Conservation (phyloP, 2,797 vertebrate genomes). For the Tachyglossus aculeatus region DNA sequence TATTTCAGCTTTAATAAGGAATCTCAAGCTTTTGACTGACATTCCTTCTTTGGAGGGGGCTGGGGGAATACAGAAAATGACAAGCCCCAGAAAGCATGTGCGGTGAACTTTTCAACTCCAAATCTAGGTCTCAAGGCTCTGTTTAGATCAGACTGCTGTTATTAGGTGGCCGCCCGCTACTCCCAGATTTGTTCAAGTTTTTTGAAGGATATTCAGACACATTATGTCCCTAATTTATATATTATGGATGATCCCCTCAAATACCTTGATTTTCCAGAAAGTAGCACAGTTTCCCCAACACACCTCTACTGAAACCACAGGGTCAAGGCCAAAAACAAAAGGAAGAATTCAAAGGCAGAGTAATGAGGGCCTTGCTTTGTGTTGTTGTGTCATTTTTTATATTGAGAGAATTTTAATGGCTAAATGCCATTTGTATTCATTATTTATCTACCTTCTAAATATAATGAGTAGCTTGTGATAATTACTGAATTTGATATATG, state of each 20-base stretch:
- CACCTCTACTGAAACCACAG: too few relatives aligned
- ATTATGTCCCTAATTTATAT: neutral
- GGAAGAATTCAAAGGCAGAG: neutral
- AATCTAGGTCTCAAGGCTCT: slow-evolving; percentile 28
- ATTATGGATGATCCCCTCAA: slow-evolving; percentile 12
- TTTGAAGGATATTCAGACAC: slow-evolving; percentile 5
- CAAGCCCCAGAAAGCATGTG: slow-evolving; percentile 16
- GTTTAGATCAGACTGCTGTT: slow-evolving; percentile 49
- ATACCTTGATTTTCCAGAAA: neutral
- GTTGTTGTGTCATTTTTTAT: neutral
- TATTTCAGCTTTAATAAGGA: slow-evolving; percentile 56
- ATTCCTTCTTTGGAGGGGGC: neutral
- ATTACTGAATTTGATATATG: neutral
- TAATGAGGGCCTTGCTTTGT: neutral
- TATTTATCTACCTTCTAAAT: neutral
- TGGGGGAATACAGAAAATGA: neutral
- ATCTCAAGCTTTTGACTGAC: neutral
- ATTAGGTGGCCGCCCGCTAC: slow-evolving; percentile 30
- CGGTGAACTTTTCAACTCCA: slow-evolving; percentile 54
- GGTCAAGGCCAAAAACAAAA: neutral
- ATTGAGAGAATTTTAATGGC: neutral
- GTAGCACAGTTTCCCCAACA: too few relatives aligned
- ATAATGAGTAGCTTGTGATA: neutral
- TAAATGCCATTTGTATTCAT: neutral
- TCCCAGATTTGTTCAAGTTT: slow-evolving; percentile 23